Evolutionary conservation across 2,113 vertebrate genomes (phyloP).

Genomic region (Menura novaehollandiae): DNA sequence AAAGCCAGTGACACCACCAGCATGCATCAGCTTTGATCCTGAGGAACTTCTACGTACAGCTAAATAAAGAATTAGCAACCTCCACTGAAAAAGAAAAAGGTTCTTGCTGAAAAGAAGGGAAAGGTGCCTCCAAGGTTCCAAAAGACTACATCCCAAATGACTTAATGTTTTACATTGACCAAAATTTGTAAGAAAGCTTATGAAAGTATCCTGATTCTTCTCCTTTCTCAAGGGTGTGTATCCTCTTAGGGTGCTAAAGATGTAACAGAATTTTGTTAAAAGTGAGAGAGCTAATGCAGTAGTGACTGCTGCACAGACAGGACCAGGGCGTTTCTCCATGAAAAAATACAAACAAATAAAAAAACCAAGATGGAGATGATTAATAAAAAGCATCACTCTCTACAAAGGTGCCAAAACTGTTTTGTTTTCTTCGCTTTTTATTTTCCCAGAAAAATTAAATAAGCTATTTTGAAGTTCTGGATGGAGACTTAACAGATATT

Average conservation of each 20-base stretch:
- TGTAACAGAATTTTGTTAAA: not conserved
- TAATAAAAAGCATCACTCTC: not conserved
- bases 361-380: not conserved
- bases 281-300: not conserved
- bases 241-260: not conserved
- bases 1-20: not conserved
- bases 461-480: not conserved
- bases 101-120: not conserved
- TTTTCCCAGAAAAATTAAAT: not conserved
- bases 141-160: not conserved
- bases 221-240: not conserved
- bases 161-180: not conserved
- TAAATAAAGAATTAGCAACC: not conserved
- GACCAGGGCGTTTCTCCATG: not conserved
- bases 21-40: not conserved
- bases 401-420: not conserved
- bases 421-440: not conserved
- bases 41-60: not conserved
- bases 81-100: not conserved
- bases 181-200: not conserved
- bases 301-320: not conserved
- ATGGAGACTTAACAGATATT: not conserved
- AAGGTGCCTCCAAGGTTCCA: not conserved
- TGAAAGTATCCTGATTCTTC: not conserved
- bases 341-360: not conserved